Evolutionary conservation across 92 coral and sea anemone species (phyloP).

Genomic region (Phenganax marumi): DNA sequence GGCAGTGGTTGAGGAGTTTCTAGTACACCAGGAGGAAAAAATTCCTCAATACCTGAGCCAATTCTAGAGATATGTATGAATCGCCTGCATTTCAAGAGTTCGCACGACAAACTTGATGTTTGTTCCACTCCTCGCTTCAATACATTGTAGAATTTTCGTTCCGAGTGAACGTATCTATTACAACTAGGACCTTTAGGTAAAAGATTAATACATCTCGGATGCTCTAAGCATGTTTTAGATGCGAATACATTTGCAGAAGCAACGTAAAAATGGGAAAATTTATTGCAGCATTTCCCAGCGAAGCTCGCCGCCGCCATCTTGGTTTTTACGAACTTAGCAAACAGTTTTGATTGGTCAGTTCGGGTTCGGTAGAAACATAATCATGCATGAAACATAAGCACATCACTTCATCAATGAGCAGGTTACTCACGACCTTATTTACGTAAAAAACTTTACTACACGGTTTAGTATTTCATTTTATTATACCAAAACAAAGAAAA

Average conservation of each 20-base stretch:
- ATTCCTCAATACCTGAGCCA: constrained; percentile 75
- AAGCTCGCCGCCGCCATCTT: constrained; percentile 5
- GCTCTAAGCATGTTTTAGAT: neutral
- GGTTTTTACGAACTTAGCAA: neutral
- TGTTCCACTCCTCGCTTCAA: constrained; percentile 11
- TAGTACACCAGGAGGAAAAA: constrained; percentile 83
- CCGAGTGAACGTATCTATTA: neutral
- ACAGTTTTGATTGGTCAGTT: too few relatives aligned
- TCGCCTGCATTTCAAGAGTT: neutral
- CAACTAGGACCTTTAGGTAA: neutral
- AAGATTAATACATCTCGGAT: neutral
- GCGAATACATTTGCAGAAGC: neutral
- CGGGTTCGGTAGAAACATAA: too few relatives aligned
- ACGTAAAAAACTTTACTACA: too few relatives aligned
- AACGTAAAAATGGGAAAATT: neutral
- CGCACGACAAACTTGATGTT: neutral
- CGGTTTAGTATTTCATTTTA: too few relatives aligned
- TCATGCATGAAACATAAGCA: too few relatives aligned
- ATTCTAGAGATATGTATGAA: constrained; percentile 2
- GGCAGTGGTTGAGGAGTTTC: constrained; percentile 82
- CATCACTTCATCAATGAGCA: too few relatives aligned
- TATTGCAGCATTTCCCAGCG: neutral
- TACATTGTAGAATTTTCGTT: neutral
- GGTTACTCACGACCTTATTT: too few relatives aligned
- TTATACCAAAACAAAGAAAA: too few relatives aligned